These are phyloP conservation scores for Acleris emargana DNA, from an alignment of 2,888 invertebrate genomes.

Conservation along the genomic window DNA sequence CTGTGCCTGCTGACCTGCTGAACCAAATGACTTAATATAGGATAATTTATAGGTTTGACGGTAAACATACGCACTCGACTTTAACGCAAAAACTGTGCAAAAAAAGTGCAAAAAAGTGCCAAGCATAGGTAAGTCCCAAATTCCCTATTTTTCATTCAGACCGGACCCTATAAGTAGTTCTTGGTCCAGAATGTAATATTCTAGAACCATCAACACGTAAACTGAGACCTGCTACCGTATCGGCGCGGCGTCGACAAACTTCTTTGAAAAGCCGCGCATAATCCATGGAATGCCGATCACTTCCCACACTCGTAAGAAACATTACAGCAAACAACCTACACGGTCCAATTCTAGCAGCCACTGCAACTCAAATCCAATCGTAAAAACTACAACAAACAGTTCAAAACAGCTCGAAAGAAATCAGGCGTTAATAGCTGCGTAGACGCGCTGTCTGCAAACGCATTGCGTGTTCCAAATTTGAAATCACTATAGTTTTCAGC, in stretches of 20 bases:
- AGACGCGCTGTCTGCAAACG: conserved; percentile 61
- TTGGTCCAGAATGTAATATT: too few species aligned
- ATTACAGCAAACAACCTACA: conserved; percentile 41
- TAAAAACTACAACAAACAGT: conserved; percentile 36
- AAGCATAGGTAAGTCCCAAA: too few species aligned
- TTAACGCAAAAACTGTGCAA: too few species aligned
- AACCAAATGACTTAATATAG: too few species aligned
- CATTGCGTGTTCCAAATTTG: conserved; percentile 41
- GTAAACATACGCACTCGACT: too few species aligned
- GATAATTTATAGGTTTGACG: too few species aligned
- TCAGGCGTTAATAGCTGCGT: conserved; percentile 43
- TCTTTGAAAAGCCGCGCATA: conserved; percentile 39
- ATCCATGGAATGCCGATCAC: conserved; percentile 43
- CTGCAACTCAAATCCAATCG: conserved; percentile 26
- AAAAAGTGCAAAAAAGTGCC: too few species aligned
- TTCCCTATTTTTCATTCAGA: too few species aligned
- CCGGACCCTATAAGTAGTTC: too few species aligned
- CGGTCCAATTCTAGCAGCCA: conserved; percentile 33
- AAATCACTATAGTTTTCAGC: conserved; percentile 26
- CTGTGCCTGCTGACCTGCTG: too few species aligned
- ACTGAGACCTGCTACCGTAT: conserved; percentile 2
- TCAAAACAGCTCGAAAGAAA: conserved; percentile 34
- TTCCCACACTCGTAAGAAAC: conserved; percentile 41
- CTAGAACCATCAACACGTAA: background rate
- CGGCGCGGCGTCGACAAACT: background rate